These are phyloP conservation scores for Hemichromis elongatus DNA, from an alignment of 2,113 vertebrate genomes.

Conservation along the genomic window DNA sequence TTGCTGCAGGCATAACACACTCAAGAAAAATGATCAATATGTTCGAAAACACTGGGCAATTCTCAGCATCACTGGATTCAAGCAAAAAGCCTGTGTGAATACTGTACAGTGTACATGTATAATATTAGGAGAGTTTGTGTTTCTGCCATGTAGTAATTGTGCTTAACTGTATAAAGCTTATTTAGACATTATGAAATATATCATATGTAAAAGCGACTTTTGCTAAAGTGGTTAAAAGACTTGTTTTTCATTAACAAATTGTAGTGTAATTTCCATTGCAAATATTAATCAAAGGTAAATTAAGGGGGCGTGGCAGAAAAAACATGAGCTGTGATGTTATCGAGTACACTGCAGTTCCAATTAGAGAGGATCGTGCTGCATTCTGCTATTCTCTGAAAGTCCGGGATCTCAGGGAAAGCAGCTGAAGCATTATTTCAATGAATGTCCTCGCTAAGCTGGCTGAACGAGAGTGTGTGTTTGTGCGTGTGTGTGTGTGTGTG, in stretches of 20 bases:
- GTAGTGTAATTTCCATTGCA: not conserved
- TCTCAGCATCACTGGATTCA: not conserved
- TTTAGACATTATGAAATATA: not conserved
- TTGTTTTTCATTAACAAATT: not conserved
- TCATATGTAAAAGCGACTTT: not conserved
- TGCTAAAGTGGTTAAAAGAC: not conserved
- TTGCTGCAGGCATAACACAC: not conserved
- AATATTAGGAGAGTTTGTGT: not conserved
- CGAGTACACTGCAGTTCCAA: not conserved
- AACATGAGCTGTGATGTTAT: not conserved
- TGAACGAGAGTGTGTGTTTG: too few species aligned
- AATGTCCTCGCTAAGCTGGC: too few species aligned
- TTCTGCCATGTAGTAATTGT: not conserved
- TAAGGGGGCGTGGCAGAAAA: not conserved
- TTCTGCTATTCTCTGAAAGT: not conserved
- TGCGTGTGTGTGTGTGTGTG: fast-evolving
- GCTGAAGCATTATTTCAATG: too few species aligned
- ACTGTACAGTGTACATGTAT: not conserved
- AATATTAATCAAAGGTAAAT: not conserved
- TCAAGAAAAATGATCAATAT: not conserved
- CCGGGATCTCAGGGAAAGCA: too few species aligned
- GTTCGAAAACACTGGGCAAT: not conserved
- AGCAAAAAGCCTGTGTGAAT: not conserved
- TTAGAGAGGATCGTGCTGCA: not conserved
- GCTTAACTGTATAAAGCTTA: not conserved